These are phyloP conservation scores for Strix occidentalis DNA, from an alignment of 2,797 vertebrate genomes.

Conservation along the genomic window DNA sequence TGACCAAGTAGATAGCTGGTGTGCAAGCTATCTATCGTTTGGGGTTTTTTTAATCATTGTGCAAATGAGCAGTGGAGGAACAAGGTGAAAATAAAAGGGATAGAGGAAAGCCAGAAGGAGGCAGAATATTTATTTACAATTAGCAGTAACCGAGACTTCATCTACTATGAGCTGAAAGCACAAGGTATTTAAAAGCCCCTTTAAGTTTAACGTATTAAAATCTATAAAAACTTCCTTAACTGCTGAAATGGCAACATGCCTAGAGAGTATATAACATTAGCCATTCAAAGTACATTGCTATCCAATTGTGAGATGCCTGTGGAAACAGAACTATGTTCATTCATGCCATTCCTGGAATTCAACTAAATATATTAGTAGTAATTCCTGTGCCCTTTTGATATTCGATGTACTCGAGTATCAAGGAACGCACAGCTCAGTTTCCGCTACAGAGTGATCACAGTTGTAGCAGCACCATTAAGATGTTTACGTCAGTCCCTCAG, in stretches of 20 bases:
- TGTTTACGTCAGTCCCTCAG: neutral
- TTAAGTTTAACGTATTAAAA: neutral
- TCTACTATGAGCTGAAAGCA: neutral
- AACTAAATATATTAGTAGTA: neutral
- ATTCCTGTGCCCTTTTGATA: neutral
- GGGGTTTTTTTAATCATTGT: neutral
- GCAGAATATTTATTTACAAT: neutral
- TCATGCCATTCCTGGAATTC: neutral
- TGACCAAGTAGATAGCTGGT: neutral
- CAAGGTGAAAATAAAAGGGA: neutral
- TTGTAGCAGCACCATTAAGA: neutral
- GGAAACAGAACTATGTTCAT: neutral
- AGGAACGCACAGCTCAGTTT: neutral
- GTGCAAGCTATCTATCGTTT: neutral
- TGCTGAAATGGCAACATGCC: neutral
- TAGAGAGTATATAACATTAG: neutral
- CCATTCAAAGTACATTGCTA: neutral
- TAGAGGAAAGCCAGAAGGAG: neutral
- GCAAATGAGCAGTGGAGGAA: neutral
- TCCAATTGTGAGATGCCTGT: neutral
- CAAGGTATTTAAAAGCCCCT: neutral
- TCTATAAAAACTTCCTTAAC: neutral
- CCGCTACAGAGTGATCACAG: neutral
- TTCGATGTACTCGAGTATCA: rapidly evolving
- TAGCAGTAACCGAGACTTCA: neutral